These are phyloP conservation scores for Parauchenoglanis ngamensis DNA, from an alignment of 2,797 vertebrate genomes.

Conservation along the genomic window DNA sequence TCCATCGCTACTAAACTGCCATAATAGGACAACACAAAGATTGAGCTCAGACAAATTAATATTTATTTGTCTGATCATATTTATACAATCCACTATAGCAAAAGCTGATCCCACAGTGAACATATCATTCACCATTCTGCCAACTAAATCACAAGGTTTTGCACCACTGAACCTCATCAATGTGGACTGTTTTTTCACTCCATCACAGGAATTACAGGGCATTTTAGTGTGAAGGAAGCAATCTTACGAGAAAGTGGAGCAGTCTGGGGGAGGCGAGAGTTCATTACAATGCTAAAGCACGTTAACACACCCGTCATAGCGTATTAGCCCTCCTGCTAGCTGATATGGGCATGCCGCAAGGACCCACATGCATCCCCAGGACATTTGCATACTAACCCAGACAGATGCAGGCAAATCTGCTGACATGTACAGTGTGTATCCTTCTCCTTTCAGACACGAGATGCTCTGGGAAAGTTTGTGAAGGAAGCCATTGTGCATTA, in stretches of 20 bases:
- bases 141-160: constrained; percentile 28
- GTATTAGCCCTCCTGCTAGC: constrained; percentile 39
- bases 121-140: neutral
- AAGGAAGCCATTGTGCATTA: constrained; percentile 81
- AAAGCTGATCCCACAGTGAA: neutral
- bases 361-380: constrained; percentile 39
- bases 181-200: constrained; percentile 69
- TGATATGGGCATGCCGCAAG: constrained; percentile 13
- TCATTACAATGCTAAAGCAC: constrained; percentile 55
- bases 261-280: constrained; percentile 38
- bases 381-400: constrained; percentile 45
- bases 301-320: constrained; percentile 51
- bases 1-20: neutral
- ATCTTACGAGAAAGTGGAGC: constrained; percentile 23
- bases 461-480: constrained; percentile 74
- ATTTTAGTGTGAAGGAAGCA: constrained; percentile 36
- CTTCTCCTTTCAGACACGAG: constrained; percentile 63
- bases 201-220: constrained; percentile 66
- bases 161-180: constrained; percentile 63
- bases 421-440: constrained; percentile 15
- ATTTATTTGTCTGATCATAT: neutral
- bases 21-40: neutral
- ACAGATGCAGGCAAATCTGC: constrained; percentile 41
- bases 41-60: neutral
- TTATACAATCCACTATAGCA: neutral